A percentile compares a stretch with the other conserved stretches of the same genome.
Evolutionary conservation across 1,140 invertebrate genomes (phyloP).

Genomic region (Drosophila santomea): DNA sequence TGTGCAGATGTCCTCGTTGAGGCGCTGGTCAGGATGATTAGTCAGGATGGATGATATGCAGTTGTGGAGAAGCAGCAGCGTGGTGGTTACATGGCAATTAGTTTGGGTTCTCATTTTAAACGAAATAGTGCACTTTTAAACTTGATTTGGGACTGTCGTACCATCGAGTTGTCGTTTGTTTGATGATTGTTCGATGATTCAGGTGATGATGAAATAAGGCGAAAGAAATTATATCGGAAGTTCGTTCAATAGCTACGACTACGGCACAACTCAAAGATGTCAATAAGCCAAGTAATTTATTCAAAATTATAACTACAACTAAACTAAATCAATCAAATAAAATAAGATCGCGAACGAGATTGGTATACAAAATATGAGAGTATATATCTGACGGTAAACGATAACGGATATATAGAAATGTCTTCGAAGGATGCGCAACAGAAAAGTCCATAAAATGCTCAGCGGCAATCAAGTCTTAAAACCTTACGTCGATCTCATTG

Average conservation of each 20-base stretch:
- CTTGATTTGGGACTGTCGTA: slow-evolving; percentile 74
- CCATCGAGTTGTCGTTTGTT: slow-evolving; percentile 58
- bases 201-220: slow-evolving; percentile 32
- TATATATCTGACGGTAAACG: slow-evolving; percentile 64
- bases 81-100: slow-evolving; percentile 57
- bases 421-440: slow-evolving; percentile 75
- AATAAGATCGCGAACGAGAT: slow-evolving; percentile 48
- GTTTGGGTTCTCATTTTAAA: slow-evolving; percentile 73
- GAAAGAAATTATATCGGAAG: slow-evolving; percentile 33
- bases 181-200: slow-evolving; percentile 33
- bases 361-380: slow-evolving; percentile 58
- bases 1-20: slow-evolving; percentile 86
- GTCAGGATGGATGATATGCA: neutral
- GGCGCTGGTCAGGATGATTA: slow-evolving; percentile 78
- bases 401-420: slow-evolving; percentile 77
- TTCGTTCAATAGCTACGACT: slow-evolving; percentile 6
- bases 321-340: slow-evolving; percentile 54
- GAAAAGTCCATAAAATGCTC: slow-evolving; percentile 33
- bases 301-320: slow-evolving; percentile 43
- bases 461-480: slow-evolving; percentile 58
- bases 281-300: slow-evolving; percentile 57
- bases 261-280: slow-evolving; percentile 34
- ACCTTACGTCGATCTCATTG: slow-evolving; percentile 85
- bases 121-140: slow-evolving; percentile 78
- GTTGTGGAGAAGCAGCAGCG: slow-evolving; percentile 27